Base-by-base conservation (phyloP, 2,113 vertebrate species). In the Oostethus manadensis region DNA sequence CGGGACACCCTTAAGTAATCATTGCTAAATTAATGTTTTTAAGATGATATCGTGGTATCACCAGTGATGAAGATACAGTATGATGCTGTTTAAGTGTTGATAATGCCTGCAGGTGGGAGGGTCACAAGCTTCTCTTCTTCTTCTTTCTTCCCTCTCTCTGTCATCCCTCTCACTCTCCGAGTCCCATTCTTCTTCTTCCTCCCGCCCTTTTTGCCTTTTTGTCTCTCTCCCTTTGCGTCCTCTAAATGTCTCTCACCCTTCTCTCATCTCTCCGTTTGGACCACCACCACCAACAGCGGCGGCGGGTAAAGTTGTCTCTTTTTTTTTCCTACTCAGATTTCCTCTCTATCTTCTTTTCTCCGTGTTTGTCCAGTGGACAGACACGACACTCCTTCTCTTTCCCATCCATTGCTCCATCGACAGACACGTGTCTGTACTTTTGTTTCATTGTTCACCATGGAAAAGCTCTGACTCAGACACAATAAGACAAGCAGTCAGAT, bases 281-380 rank as follows among this genome's bases (percentile, higher is more conserved):
- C 77, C 82, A 80, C 35, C 53, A 42, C 60, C 53, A 42, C 61
- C 89, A 88, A 60, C 74, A 77, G 87, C 82, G 83, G 82, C 80
- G 79, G 82, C 81, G 88, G 89, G 89, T 90, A 90, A 90, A 87
- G 82, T 84, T 84, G 67, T 76, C 74, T 79, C 65, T 68, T 71
- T 73, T 68, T 74, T 77, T 60, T 49, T 65, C 62, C 77, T 77
- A 78, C 70, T 72, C 64, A 63, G 66, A 54, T 20, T 64, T 71
- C 70, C 66, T 74, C 78, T 76, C 78, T 76, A 60, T 81, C 55
- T 68, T 66, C 73, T 74, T 57, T 65, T 59, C 72, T 55, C 33
- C 14, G n/a, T 54, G 29, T 54, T 54, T 38, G 51, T 51, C 26
- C 15, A 33, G 33, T n/a, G 29, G 29, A 18, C 53, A 21, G 18